Conservation (phyloP, 2,113 vertebrate species). For the Cyanocitta stelleri region DNA sequence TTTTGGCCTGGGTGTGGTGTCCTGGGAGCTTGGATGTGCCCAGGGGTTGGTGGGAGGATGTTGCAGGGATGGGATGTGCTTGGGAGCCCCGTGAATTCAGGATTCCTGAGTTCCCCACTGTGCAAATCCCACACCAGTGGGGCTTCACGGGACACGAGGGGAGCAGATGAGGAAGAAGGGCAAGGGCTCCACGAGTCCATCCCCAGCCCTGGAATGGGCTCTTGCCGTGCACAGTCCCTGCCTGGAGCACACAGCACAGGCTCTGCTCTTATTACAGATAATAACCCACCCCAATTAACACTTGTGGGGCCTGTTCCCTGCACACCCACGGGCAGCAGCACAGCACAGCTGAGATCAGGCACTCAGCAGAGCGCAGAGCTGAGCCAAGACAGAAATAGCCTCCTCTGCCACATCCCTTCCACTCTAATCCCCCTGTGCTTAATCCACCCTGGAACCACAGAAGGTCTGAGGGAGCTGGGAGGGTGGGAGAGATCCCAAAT, state of each 20-base stretch:
- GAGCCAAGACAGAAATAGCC: not conserved
- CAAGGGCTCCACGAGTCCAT: not conserved
- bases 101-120: not conserved
- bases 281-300: not conserved
- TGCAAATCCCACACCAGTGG: not conserved
- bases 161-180: not conserved
- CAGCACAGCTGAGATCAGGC: not conserved
- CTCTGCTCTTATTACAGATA: not conserved
- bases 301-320: not conserved
- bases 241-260: not conserved
- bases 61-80: not conserved
- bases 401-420: not conserved
- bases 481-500: not conserved
- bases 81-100: not conserved
- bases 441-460: not conserved
- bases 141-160: fast-evolving
- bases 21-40: not conserved
- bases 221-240: not conserved
- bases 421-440: not conserved
- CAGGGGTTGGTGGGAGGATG: not conserved
- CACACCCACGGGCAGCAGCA: not conserved
- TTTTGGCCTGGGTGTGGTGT: not conserved
- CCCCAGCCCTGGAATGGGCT: not conserved
- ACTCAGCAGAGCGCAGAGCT: not conserved
- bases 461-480: not conserved